Evolutionary conservation across 1,140 invertebrate genomes (phyloP).

Genomic region (Magallana gigas): DNA sequence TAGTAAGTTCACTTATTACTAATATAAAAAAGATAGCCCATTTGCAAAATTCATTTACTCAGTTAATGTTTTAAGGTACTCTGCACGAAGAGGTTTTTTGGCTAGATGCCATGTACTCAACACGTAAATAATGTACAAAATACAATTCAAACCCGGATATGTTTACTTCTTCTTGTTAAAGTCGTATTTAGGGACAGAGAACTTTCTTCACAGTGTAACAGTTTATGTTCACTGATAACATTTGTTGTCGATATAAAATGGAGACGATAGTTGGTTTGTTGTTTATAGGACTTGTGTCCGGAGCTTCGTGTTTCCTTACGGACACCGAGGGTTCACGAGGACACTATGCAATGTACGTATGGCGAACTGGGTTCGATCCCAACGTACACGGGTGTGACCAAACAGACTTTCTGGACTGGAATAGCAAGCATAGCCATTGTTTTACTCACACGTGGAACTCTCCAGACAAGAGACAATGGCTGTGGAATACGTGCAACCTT

Average conservation of each 20-base stretch:
- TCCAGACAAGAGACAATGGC: slow-evolving; percentile 54
- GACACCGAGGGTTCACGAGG: not conserved
- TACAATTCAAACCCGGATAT: no score
- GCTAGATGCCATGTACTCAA: no score
- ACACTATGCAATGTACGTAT: slow-evolving; percentile 64
- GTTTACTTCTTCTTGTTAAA: no score
- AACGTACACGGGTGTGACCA: slow-evolving; percentile 53
- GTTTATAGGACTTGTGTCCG: not conserved
- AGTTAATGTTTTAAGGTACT: no score
- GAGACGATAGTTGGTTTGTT: not conserved
- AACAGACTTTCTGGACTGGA: slow-evolving; percentile 52
- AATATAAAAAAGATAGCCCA: no score
- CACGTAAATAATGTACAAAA: no score
- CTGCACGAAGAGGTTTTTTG: no score
- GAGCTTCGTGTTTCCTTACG: not conserved
- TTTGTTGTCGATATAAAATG: not conserved
- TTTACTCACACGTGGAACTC: slow-evolving; percentile 65
- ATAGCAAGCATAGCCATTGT: slow-evolving; percentile 48
- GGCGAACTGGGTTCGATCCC: slow-evolving; percentile 59
- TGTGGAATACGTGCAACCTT: slow-evolving; percentile 64
- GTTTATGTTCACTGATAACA: not conserved
- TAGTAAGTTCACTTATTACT: no score
- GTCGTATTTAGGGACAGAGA: no score
- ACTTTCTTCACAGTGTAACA: not conserved
- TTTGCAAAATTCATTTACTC: no score